These are phyloP conservation scores for Bombus vancouverensis DNA, from an alignment of 1,140 invertebrate species.

Conservation along the genomic window DNA sequence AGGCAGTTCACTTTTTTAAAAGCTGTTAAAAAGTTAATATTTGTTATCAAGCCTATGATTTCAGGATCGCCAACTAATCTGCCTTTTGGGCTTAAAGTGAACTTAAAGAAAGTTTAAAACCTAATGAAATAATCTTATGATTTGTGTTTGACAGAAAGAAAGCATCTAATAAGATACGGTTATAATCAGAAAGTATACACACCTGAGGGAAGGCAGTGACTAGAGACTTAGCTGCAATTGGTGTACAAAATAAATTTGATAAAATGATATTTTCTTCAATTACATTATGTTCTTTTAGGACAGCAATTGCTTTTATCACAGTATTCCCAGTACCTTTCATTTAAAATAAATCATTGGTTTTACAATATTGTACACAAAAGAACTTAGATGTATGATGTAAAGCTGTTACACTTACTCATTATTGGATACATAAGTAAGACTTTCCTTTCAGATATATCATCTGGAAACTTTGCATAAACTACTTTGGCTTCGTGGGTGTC, in stretches of 20 bases:
- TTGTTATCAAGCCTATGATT: neutral
- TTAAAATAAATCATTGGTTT: conserved; percentile 22
- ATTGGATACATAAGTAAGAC: conserved; percentile 99
- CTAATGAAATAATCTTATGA: no score
- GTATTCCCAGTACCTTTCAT: conserved; percentile 93
- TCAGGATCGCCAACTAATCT: neutral
- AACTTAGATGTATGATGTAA: neutral
- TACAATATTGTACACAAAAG: neutral
- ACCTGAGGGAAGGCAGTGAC: conserved; percentile 93
- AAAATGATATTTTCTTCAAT: conserved; percentile 96
- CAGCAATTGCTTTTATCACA: conserved; percentile 95
- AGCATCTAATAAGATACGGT: neutral
- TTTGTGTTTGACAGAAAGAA: neutral
- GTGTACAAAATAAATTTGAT: conserved; percentile 98
- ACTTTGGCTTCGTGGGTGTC: conserved; percentile 98
- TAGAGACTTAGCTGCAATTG: conserved; percentile 93
- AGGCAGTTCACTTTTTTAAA: neutral
- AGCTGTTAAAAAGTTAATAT: neutral
- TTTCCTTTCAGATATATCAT: conserved; percentile 95
- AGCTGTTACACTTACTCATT: conserved; percentile 88
- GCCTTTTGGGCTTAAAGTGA: neutral
- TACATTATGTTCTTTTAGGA: conserved; percentile 96
- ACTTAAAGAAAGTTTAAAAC: neutral
- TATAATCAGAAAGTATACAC: conserved; percentile 31
- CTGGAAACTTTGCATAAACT: conserved; percentile 98